These are phyloP conservation scores for Dendroctonus valens DNA, from an alignment of 1,140 invertebrate genomes.

Conservation along the genomic window DNA sequence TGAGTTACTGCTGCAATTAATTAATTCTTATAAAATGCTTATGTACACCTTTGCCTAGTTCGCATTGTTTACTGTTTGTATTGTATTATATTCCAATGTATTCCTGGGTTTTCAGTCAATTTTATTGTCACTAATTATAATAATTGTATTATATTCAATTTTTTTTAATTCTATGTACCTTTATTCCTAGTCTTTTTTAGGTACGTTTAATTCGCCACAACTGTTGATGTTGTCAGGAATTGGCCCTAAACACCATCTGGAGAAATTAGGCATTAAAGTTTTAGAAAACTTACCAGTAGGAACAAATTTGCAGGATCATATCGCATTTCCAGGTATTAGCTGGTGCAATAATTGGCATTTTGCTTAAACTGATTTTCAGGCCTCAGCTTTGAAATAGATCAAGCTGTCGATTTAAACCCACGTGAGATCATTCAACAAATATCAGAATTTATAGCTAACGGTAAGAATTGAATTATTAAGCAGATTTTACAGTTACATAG, in stretches of 20 bases:
- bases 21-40: no score
- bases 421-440: not conserved
- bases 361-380: slow-evolving; percentile 75
- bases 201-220: slow-evolving; percentile 55
- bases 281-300: slow-evolving; percentile 69
- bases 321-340: slow-evolving; percentile 60
- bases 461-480: not conserved
- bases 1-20: no score
- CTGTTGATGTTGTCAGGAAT: slow-evolving; percentile 63
- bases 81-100: no score
- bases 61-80: no score
- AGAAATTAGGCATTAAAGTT: slow-evolving; percentile 63
- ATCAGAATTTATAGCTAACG: not conserved
- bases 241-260: slow-evolving; percentile 55
- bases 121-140: no score
- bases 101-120: no score
- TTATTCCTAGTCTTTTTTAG: slow-evolving; percentile 56
- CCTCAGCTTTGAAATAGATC: slow-evolving; percentile 73
- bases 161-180: slow-evolving; percentile 47
- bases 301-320: slow-evolving; percentile 70
- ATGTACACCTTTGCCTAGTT: no score
- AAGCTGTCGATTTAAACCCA: not conserved
- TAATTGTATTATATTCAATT: no score
- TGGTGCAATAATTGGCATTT: slow-evolving; percentile 72
- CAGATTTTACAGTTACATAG: not conserved